Evolutionary conservation across 1,140 invertebrate genomes (phyloP), one percentile per base, ranked within the genome.

Genomic region (Tribolium castaneum): DNA sequence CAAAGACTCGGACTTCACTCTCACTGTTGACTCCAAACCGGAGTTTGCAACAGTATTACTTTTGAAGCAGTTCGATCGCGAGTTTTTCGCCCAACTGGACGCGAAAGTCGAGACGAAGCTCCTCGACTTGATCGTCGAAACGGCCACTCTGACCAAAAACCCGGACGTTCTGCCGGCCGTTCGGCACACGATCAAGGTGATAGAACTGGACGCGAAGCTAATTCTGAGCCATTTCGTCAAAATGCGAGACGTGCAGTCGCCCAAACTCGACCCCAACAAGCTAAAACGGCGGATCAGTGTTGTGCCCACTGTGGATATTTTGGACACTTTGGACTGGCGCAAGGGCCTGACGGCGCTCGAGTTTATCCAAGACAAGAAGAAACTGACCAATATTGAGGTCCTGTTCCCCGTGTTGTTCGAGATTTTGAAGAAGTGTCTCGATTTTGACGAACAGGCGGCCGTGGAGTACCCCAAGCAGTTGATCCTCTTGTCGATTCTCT

Each of bases 401-500:
- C 88, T 98, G 2, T 87, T 97, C 5, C 90, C 92, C 0, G 81
- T 92, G n/a, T 85, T 97, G 3, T 97, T 98, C 82, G 91, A 94
- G 70, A 84, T 98, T n/a, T 85, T 98, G 5, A 92, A 94, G 80
- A 92, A 91, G 80, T 96, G 94, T 83, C 88, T 96, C 75, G 90
- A 92, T 74, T 92, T 96, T 76, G 94, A 97, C 81, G 93, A 95
- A 81, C 94, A 97, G 81, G 91, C 91, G 14, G 90, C 92, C n/a
- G 90, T 95, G 0, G 96, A 98, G 86, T 98, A 98, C 84, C 91
- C 93, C 0, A 97, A 97, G 86, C 97, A 98, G 83, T 85, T 98
- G 7, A 88, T 97, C 14, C 86, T 98, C 0, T 93, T 94, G 0
- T 91, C 90, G n/a, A 88, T 98, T 6, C 88, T 94, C 84, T 91